Base-by-base conservation (phyloP, 2,113 vertebrate genomes). In the Terrapene triunguis region DNA sequence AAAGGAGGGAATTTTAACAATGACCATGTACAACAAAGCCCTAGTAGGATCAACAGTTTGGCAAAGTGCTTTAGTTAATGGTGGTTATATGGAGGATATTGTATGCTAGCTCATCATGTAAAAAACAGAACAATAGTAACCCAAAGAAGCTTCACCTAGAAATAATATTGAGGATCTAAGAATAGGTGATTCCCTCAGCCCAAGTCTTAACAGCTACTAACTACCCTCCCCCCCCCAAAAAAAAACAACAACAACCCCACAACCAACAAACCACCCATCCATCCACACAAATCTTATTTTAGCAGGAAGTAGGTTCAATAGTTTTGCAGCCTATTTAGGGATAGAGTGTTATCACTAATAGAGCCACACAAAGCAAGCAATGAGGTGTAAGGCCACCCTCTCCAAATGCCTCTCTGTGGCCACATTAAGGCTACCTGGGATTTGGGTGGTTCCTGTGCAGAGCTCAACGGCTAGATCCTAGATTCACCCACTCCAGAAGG, bases 391-490 rank as follows among this genome's bases (percentile, higher is more conserved):
- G 16, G 48, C 8, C 87, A 38, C 21, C 72, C 65, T 91, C 78
- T 32, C 69, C 55, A 27, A 84, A 78, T 89, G 44, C 78, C 79
- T 16, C 42, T 0, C 19, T 38, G 0, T n/a, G 83, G 54, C 78
- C 50, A 74, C 35, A 57, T 54, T 59, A 84, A 4, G 47, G 3
- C 22, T 83, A 62, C 25, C 84, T 44, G 57, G 53, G 14, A 11
- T 1, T 0, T 55, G 80, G 62, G 65, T 83, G 38, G 9, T 51
- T 50, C 87, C 80, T 47, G 38, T 42, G 22, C 51, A 53, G 54
- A 72, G 55, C 4, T 0, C 42, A 54, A 32, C 21, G 89, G 87
- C 51, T 32, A 93, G 84, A 85, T 42, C 24, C 57, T 57, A 89
- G 32, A 22, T 84, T 5, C 19, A 57, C 25, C 55, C 55, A 69